A percentile compares a stretch with the other conserved stretches of the same genome.
phyloP scores from a whole-genome alignment of 1,140 invertebrate genomes.

The Drosophila mauritiana region DNA sequence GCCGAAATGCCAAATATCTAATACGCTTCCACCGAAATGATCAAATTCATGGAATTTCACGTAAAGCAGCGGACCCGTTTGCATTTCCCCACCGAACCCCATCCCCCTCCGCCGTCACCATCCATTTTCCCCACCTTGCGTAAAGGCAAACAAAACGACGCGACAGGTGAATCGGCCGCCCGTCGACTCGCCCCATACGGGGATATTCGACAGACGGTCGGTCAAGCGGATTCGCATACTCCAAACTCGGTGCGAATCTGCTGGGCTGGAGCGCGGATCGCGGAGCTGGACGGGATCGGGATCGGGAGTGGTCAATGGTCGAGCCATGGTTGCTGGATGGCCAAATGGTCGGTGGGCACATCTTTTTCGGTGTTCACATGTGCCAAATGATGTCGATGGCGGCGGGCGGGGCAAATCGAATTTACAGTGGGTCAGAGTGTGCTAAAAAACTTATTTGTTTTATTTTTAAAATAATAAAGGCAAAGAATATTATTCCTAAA shows the following conservation, averaged over 20 bases:
- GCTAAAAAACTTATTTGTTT: neutral
- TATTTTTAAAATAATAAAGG: neutral
- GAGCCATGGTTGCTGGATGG: too few relatives aligned
- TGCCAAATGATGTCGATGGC: constrained; percentile 63
- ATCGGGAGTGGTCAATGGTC: constrained; percentile 10
- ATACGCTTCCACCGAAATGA: constrained; percentile 77
- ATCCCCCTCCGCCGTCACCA: constrained; percentile 16
- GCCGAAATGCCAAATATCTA: constrained; percentile 79
- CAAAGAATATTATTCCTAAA: too few relatives aligned
- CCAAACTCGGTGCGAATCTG: constrained; percentile 20
- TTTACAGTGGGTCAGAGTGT: constrained; percentile 20
- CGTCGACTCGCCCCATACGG: constrained; percentile 77
- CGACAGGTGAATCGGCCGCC: constrained; percentile 81
- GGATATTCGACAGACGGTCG: constrained; percentile 33
- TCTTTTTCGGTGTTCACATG: constrained; percentile 70
- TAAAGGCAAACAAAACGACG: constrained; percentile 74
- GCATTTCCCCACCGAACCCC: constrained; percentile 4
- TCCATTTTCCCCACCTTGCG: constrained; percentile 47
- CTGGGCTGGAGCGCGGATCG: constrained; percentile 1
- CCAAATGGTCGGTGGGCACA: constrained; percentile 15
- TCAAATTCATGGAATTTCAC: constrained; percentile 81
- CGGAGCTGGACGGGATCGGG: constrained; percentile 1
- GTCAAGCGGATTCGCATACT: constrained; percentile 25
- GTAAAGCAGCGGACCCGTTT: constrained; percentile 60
- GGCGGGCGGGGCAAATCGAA: constrained; percentile 54